Percentiles rank a stretch among this genome's conserved stretches.
Evolutionary conservation across 2,113 vertebrate genomes (phyloP).

Genomic region (Pongo pygmaeus): DNA sequence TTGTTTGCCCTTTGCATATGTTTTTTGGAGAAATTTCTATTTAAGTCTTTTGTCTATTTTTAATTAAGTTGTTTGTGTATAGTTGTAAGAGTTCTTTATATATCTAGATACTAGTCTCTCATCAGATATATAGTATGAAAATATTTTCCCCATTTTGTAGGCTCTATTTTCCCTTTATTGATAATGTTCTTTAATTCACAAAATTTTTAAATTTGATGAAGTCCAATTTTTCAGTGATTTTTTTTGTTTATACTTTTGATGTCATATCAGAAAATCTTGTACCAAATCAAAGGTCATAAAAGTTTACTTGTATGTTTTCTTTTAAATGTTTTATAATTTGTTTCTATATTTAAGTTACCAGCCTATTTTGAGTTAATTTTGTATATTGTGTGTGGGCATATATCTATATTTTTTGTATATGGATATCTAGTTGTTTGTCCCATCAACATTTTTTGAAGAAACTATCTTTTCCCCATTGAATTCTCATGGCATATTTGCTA

Average conservation of each 20-base stretch:
- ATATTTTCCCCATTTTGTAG: not conserved
- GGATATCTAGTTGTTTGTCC: not conserved
- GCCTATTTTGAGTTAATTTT: not conserved
- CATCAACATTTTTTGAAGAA: not conserved
- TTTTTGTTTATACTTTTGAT: not conserved
- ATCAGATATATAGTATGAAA: not conserved
- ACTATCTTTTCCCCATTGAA: not conserved
- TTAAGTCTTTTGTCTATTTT: not conserved
- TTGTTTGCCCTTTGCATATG: not conserved
- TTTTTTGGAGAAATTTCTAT: not conserved
- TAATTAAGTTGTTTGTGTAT: not conserved
- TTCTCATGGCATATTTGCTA: not conserved
- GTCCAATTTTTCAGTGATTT: not conserved
- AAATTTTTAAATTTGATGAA: not conserved
- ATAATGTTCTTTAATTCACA: not conserved
- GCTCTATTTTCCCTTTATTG: not conserved
- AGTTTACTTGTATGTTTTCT: not conserved
- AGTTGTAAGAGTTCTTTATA: not conserved
- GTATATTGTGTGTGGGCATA: not conserved
- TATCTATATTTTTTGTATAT: not conserved
- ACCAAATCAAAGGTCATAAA: not conserved
- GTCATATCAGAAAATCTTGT: not conserved
- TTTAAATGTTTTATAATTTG: not conserved
- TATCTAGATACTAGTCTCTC: not conserved
- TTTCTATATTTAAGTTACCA: not conserved